Conservation (phyloP, 2,888 invertebrate genomes). For the Tridacna crocea region DNA sequence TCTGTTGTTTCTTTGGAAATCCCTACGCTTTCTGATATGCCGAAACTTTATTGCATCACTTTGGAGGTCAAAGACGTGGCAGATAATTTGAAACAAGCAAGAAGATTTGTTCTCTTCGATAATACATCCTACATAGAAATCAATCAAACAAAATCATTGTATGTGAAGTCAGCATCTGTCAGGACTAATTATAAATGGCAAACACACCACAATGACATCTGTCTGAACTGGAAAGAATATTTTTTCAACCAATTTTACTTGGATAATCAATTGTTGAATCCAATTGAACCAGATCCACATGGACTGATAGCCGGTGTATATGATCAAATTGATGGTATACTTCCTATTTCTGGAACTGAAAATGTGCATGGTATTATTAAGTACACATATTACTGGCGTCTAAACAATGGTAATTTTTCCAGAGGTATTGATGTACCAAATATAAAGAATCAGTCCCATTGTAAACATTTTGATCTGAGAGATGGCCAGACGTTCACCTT, state of each 20-base stretch:
- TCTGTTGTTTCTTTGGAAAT: background rate
- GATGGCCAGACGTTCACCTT: slow-evolving; percentile 62
- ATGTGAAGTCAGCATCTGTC: slow-evolving; percentile 42
- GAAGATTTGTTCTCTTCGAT: slow-evolving; percentile 64
- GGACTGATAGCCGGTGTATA: slow-evolving; percentile 51
- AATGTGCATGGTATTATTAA: slow-evolving; percentile 59
- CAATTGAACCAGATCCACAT: slow-evolving; percentile 39
- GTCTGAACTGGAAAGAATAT: slow-evolving; percentile 52
- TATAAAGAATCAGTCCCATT: slow-evolving; percentile 43
- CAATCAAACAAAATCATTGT: slow-evolving; percentile 21
- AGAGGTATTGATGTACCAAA: slow-evolving; percentile 24
- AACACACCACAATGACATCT: slow-evolving; percentile 51
- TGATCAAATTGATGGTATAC: slow-evolving; percentile 58
- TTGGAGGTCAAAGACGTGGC: slow-evolving; percentile 62
- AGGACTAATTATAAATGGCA: slow-evolving; percentile 59
- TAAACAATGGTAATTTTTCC: background rate
- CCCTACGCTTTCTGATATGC: slow-evolving; percentile 31
- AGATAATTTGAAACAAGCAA: slow-evolving; percentile 53
- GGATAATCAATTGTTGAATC: slow-evolving; percentile 43
- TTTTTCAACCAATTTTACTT: slow-evolving; percentile 52
- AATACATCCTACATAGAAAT: slow-evolving; percentile 38
- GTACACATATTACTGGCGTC: slow-evolving; percentile 40
- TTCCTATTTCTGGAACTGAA: slow-evolving; percentile 61
- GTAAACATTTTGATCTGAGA: slow-evolving; percentile 32
- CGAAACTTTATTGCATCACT: slow-evolving; percentile 50